Evolutionary conservation across 2,797 vertebrate species (phyloP).

Genomic region (Eremophila alpestris): DNA sequence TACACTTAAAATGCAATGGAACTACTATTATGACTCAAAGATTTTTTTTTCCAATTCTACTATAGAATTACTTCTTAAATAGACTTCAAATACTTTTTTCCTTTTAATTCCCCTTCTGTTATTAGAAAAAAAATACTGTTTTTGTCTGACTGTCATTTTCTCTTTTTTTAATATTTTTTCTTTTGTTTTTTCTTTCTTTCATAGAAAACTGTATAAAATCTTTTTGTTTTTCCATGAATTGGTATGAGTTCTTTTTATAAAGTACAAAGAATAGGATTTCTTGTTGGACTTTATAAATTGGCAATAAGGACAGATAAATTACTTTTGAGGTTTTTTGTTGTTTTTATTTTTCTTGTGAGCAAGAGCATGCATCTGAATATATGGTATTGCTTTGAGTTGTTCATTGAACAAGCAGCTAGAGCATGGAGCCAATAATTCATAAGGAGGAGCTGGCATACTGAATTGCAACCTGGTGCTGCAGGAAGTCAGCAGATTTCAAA

Average conservation of each 20-base stretch:
- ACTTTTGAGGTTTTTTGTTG: rapidly evolving
- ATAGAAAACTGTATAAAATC: neutral
- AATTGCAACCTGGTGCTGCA: neutral
- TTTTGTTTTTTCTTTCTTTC: neutral
- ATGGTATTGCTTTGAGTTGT: neutral
- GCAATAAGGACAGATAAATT: neutral
- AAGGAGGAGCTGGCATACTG: neutral
- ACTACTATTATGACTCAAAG: neutral
- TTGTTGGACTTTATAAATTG: neutral
- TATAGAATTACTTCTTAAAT: neutral
- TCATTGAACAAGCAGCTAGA: neutral
- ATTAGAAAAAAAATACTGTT: neutral
- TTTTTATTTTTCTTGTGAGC: neutral
- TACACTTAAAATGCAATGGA: neutral
- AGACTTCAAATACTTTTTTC: neutral
- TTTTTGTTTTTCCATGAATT: neutral
- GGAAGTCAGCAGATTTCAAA: neutral
- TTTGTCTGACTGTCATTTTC: neutral
- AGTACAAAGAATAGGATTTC: neutral
- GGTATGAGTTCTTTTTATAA: neutral
- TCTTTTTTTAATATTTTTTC: neutral
- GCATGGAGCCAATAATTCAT: neutral
- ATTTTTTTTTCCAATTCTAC: neutral
- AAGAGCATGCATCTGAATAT: neutral
- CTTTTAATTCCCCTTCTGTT: neutral